phyloP scores from a whole-genome alignment of 2,888 invertebrate genomes.

The Epsilonema sp. region DNA sequence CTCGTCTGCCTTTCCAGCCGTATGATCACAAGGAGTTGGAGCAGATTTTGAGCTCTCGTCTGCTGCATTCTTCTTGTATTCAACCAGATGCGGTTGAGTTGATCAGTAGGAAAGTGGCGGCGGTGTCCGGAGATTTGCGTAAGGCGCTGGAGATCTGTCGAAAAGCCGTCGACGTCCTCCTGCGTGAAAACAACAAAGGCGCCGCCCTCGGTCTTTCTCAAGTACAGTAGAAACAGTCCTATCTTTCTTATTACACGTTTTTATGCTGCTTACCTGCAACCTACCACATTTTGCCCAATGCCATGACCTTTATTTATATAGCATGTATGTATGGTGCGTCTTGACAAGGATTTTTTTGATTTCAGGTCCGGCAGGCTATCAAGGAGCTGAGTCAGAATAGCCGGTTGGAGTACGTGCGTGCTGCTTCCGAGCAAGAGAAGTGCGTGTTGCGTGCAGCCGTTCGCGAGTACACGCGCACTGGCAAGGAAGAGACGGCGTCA shows the following conservation, averaged over 20 bases:
- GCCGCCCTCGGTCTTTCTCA: too few species aligned
- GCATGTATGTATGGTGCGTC: background rate
- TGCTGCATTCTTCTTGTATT: conserved; percentile 44
- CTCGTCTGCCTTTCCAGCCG: conserved; percentile 75
- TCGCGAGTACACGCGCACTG: background rate
- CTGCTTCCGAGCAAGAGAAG: conserved; percentile 10
- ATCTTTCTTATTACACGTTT: too few species aligned
- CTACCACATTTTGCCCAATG: conserved; percentile 40
- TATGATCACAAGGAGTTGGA: conserved; percentile 72
- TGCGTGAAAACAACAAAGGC: too few species aligned
- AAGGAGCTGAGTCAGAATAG: conserved; percentile 10
- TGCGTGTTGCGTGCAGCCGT: background rate
- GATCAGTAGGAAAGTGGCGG: conserved; percentile 51
- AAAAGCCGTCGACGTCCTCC: conserved; percentile 63
- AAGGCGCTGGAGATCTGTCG: conserved; percentile 77
- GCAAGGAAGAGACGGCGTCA: background rate
- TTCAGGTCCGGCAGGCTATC: background rate
- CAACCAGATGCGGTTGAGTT: conserved; percentile 70
- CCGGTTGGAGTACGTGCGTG: conserved; percentile 10
- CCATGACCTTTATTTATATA: background rate
- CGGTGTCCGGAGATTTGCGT: conserved; percentile 55
- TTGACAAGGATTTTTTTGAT: background rate
- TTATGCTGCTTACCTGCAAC: too few species aligned
- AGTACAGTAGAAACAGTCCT: too few species aligned
- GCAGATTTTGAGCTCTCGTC: conserved; percentile 31